These are phyloP conservation scores for Parus major DNA, from an alignment of 2,113 vertebrate genomes.

Conservation along the genomic window DNA sequence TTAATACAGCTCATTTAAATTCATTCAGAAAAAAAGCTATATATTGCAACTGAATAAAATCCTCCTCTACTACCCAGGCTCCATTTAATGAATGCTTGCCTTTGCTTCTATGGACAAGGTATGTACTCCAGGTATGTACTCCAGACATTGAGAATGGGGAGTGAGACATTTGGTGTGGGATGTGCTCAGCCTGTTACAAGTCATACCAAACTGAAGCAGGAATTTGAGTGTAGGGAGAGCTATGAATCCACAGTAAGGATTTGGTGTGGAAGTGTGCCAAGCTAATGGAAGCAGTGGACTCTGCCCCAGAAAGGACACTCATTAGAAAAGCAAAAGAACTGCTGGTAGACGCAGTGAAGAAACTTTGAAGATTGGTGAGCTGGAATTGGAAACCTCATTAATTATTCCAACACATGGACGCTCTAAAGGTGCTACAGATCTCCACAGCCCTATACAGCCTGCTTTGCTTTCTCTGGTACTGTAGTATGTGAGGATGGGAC, in stretches of 20 bases:
- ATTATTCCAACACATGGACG: background rate
- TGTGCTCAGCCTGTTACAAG: background rate
- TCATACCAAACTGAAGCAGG: background rate
- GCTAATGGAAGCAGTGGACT: background rate
- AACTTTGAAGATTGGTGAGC: background rate
- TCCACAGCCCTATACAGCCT: background rate
- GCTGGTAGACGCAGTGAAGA: background rate
- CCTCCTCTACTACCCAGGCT: background rate
- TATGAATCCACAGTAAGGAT: background rate
- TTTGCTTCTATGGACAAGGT: background rate
- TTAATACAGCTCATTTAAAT: constrained; percentile 14
- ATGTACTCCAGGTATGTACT: background rate
- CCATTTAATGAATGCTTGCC: background rate
- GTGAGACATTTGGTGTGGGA: background rate
- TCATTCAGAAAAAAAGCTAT: background rate
- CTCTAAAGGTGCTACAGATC: background rate
- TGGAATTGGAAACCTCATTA: background rate
- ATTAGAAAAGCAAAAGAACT: background rate
- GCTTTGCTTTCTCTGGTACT: background rate
- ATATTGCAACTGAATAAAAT: background rate
- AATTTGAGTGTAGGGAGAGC: background rate
- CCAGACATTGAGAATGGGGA: background rate
- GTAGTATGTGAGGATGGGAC: background rate
- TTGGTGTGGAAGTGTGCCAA: background rate
- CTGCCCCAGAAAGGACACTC: background rate